Evolutionary conservation across 1,140 invertebrate species (phyloP), one percentile per base, ranked within the genome.

Genomic region (Gonioctena quinquepunctata): DNA sequence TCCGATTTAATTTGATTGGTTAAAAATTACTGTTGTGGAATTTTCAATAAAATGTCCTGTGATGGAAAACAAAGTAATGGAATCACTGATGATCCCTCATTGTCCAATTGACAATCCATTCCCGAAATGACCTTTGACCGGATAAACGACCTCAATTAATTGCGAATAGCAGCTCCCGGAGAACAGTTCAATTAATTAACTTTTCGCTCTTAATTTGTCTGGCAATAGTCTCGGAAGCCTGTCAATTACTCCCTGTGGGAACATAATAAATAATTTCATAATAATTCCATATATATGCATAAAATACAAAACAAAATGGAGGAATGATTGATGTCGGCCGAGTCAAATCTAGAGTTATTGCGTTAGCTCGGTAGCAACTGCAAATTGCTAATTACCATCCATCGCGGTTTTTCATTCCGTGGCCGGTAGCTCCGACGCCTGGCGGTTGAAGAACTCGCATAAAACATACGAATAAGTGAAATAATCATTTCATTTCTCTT

Each of bases 381-480:
- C 19, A 54, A 54, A 54, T 54, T 21, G 52, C 52, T 54, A 54
- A 54, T 54, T 54, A 54, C 22, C 33, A 54, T 54, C 52, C 52
- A 22, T 54, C 52, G 19, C 18, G 22, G 18, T 54, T 54, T 54
- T 54, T 21, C 22, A 54, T 54, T 18, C 2, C 19, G 2, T 42
- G 33, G 16, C 33, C 16, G 33, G 33, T 42, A 42, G 16, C 11
- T 42, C 33, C 33, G 16, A 42, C 33, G 33, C 33, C 33, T n/a
- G 13, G 33, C 33, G 13, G 33, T 42, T 42, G 16, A 3, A 42
- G 8, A 18, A 11, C 13, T 16, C 11, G 52, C n/a, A 54, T 6
- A 11, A 54, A 21, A 54, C 18, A 54, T 54, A 18, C 19, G 22
- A 54, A 54, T 54, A 54, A 54, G n/a, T 18, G 18, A 23, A 54